Percentiles rank a stretch among this genome's conserved stretches.
These are phyloP conservation scores for Apteryx mantelli DNA, from an alignment of 2,113 vertebrate genomes.

Conservation along the genomic window DNA sequence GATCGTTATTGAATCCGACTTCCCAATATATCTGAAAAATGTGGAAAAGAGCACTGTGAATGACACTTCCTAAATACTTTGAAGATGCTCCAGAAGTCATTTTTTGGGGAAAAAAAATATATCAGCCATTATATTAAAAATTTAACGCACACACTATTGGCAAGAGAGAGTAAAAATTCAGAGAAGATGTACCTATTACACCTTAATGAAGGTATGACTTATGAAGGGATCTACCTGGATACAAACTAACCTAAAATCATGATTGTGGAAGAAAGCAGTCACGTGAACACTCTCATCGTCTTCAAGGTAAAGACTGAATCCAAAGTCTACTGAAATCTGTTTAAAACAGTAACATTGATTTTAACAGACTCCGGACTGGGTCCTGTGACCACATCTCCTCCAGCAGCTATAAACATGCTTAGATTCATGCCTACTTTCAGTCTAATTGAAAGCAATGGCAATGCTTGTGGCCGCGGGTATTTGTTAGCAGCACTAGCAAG, in stretches of 20 bases:
- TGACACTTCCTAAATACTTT: not conserved
- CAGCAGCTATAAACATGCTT: not conserved
- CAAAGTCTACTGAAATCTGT: fast-evolving
- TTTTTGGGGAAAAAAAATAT: not conserved
- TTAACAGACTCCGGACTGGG: not conserved
- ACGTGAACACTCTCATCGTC: fast-evolving
- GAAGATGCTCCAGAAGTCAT: not conserved
- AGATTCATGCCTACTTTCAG: not conserved
- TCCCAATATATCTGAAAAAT: conserved; percentile 91
- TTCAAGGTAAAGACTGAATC: not conserved
- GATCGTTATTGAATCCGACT: conserved; percentile 98
- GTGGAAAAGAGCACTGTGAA: not conserved
- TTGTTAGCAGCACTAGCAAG: not conserved
- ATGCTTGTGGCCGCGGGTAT: not conserved
- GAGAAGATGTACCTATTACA: not conserved
- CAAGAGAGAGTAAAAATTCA: not conserved
- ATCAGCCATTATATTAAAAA: not conserved
- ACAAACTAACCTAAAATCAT: not conserved
- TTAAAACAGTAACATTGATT: not conserved
- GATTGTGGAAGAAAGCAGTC: not conserved
- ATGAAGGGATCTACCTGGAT: not conserved
- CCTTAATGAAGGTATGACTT: not conserved
- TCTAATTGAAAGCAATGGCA: not conserved
- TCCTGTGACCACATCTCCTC: not conserved
- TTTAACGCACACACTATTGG: not conserved